A percentile compares a stretch with the other conserved stretches of the same genome.
Conservation (phyloP, 2,113 vertebrate species). For the Lasiurus cinereus region DNA sequence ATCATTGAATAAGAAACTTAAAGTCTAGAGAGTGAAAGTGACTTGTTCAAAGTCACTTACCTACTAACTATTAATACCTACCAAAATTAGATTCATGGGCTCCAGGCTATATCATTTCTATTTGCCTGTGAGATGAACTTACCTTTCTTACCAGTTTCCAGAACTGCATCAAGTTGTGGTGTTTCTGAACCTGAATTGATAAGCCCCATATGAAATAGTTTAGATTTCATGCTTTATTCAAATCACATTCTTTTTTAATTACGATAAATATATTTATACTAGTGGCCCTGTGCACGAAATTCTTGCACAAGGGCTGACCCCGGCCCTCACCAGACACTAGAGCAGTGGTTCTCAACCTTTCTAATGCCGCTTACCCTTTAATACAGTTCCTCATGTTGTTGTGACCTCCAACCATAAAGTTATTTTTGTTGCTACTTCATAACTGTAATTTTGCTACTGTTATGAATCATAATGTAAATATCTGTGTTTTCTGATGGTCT, state of each 20-base stretch:
- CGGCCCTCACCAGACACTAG: no score
- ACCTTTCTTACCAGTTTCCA: neutral
- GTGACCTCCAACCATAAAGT: no score
- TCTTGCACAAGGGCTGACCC: no score
- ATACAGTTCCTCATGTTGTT: no score
- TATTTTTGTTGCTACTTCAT: no score
- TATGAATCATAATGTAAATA: no score
- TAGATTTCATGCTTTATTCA: neutral
- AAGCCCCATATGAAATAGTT: neutral
- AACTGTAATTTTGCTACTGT: no score
- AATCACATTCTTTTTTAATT: neutral
- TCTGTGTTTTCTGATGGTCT: no score
- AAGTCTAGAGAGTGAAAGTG: neutral
- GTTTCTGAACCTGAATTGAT: slow-evolving; percentile 10
- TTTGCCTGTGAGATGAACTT: neutral
- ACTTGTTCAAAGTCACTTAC: neutral
- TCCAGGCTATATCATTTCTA: neutral
- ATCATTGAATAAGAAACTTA: neutral
- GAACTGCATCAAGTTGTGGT: neutral
- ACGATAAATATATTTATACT: neutral
- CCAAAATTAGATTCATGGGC: neutral
- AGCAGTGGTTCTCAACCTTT: no score
- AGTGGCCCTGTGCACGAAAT: no score
- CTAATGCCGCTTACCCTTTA: no score
- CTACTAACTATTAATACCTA: neutral